Percentiles rank a stretch among this genome's conserved stretches.
Conservation (phyloP, 2,797 vertebrate genomes). For the Esox masquinongy region DNA sequence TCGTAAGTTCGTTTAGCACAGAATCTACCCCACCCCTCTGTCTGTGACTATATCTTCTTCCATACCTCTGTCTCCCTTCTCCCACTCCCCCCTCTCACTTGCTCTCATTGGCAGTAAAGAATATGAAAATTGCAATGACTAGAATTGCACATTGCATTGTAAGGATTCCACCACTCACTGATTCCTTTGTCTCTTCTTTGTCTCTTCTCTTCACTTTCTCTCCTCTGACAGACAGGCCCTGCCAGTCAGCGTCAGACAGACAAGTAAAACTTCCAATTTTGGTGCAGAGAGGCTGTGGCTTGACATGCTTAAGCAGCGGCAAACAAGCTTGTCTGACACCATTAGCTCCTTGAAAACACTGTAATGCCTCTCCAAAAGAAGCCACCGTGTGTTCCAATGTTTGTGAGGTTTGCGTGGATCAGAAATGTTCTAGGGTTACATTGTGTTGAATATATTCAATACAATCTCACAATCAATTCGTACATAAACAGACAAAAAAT, state of each 20-base stretch:
- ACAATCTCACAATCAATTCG: too few species aligned
- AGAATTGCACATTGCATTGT: background rate
- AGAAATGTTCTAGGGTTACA: background rate
- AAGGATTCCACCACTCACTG: too few species aligned
- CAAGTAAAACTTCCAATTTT: background rate
- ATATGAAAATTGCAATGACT: background rate
- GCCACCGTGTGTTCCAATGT: constrained; percentile 1
- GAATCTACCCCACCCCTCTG: background rate
- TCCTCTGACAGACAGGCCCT: background rate
- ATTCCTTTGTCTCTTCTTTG: background rate
- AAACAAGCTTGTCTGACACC: constrained; percentile 2
- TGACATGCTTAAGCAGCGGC: constrained; percentile 9
- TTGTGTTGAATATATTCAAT: too few species aligned
- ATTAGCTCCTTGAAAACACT: background rate
- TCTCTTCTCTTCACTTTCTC: background rate
- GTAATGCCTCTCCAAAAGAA: background rate
- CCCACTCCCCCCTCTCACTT: background rate
- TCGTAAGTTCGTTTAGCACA: background rate
- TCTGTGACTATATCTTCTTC: background rate
- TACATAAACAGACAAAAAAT: background rate
- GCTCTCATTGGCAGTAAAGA: background rate
- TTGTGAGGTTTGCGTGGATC: background rate
- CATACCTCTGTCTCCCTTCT: too few species aligned
- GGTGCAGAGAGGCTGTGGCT: background rate
- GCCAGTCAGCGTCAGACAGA: background rate